A percentile compares a stretch with the other conserved stretches of the same genome.
These are phyloP conservation scores for Sipha flava DNA, from an alignment of 1,140 invertebrate genomes.

Conservation along the genomic window DNA sequence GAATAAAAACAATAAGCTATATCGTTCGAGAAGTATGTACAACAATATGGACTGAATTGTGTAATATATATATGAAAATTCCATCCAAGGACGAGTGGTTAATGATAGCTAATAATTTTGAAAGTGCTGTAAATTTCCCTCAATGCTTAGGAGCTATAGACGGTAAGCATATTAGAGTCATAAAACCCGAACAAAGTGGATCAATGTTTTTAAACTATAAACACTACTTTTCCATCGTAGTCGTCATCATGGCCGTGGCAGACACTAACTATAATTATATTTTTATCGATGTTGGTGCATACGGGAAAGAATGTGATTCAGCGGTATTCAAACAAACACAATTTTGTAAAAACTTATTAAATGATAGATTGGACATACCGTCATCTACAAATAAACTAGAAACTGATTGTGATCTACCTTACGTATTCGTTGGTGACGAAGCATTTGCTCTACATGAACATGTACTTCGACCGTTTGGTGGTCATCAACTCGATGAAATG, in stretches of 20 bases:
- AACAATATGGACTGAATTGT: slow-evolving; percentile 34
- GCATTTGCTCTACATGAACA: no score
- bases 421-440: no score
- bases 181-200: slow-evolving; percentile 23
- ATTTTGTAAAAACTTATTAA: slow-evolving; percentile 6
- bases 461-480: no score
- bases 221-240: slow-evolving; percentile 26
- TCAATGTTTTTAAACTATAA: slow-evolving; percentile 36
- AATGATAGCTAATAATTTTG: background rate
- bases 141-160: slow-evolving; percentile 46
- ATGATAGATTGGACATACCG: background rate
- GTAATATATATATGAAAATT: slow-evolving; percentile 31
- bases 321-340: background rate
- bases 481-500: no score
- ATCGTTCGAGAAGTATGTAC: slow-evolving; percentile 36
- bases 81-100: slow-evolving; percentile 32
- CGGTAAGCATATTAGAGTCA: slow-evolving; percentile 42
- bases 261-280: slow-evolving; percentile 28
- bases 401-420: no score
- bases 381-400: no score
- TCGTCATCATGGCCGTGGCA: background rate
- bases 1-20: slow-evolving; percentile 36
- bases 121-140: slow-evolving; percentile 42
- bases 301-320: slow-evolving; percentile 24
- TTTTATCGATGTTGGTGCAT: slow-evolving; percentile 24